Evolutionary conservation across 1,140 invertebrate genomes (phyloP).

Genomic region (Rhagoletis pomonella): DNA sequence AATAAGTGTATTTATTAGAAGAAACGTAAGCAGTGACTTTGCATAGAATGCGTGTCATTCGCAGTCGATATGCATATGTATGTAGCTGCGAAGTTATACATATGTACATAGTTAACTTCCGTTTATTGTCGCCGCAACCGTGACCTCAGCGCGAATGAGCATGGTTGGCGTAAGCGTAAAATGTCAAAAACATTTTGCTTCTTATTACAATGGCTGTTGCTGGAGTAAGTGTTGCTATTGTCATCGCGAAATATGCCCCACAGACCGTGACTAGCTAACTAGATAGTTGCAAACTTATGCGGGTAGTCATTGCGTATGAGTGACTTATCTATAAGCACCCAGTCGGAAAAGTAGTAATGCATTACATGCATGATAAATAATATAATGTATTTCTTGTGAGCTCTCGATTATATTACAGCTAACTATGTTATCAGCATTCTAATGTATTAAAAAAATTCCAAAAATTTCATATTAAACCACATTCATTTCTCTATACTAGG

Average conservation of each 20-base stretch:
- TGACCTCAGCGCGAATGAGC: conserved; percentile 9
- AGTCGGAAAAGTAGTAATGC: too few relatives aligned
- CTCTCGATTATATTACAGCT: too few relatives aligned
- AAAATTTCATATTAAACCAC: too few relatives aligned
- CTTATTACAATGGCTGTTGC: neutral
- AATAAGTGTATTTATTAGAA: too few relatives aligned
- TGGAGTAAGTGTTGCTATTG: neutral
- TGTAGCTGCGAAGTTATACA: neutral
- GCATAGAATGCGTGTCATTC: neutral
- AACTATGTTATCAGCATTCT: too few relatives aligned
- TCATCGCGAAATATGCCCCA: neutral
- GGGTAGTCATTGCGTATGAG: conserved; percentile 3
- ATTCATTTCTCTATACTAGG: too few relatives aligned
- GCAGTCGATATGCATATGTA: neutral
- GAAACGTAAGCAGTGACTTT: too few relatives aligned
- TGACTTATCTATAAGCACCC: neutral
- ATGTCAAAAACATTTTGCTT: conserved; percentile 8
- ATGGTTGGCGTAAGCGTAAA: conserved; percentile 26
- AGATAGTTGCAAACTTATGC: neutral
- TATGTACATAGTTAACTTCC: neutral
- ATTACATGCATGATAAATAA: too few relatives aligned
- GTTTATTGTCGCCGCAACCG: neutral
- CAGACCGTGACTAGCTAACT: neutral
- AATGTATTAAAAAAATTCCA: too few relatives aligned
- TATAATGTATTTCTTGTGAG: too few relatives aligned